Conservation (phyloP, 2,113 vertebrate genomes). For the Macaca nemestrina region DNA sequence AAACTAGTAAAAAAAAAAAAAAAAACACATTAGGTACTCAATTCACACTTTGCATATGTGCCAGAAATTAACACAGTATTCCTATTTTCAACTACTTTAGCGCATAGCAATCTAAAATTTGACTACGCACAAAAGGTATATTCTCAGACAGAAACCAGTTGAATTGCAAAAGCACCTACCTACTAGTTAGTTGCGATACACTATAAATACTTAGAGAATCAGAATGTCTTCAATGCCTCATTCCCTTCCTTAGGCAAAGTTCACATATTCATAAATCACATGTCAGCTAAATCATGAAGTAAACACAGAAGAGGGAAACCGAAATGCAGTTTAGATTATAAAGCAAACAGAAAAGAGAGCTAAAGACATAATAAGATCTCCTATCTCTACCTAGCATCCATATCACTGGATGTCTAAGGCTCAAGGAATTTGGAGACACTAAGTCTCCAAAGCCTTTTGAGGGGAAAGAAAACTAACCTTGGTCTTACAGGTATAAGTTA, state of each 20-base stretch:
- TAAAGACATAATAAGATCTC: neutral
- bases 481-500: neutral
- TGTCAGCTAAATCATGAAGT: neutral
- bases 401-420: neutral
- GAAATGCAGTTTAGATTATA: neutral
- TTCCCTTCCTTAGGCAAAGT: neutral
- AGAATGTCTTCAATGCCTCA: neutral
- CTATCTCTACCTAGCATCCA: neutral
- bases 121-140: neutral
- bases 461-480: neutral
- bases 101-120: neutral
- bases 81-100: neutral
- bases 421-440: neutral
- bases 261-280: neutral
- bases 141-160: neutral
- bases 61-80: neutral
- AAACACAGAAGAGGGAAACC: neutral
- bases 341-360: neutral
- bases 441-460: neutral
- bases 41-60: neutral
- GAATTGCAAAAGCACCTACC: neutral
- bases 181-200: neutral
- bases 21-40: neutral
- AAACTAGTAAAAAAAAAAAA: neutral
- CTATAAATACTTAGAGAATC: neutral